Evolutionary conservation across 2,113 vertebrate genomes (phyloP).

Genomic region (Xiphophorus maculatus): DNA sequence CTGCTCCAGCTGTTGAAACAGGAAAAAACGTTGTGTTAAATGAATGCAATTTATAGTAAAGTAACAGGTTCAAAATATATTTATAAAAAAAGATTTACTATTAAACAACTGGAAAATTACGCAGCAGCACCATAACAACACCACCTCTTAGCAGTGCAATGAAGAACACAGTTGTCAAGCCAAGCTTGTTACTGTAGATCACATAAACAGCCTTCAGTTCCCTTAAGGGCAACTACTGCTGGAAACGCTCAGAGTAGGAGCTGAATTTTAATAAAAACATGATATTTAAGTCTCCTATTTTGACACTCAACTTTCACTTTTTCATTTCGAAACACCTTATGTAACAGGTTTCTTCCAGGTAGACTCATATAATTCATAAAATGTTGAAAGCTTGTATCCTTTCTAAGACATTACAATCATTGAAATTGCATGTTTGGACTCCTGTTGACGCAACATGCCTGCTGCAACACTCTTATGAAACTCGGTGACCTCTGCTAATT

Average conservation of each 20-base stretch:
- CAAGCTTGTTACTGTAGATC: not conserved
- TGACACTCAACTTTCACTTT: not conserved
- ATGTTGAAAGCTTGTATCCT: not conserved
- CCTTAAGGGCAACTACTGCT: not conserved
- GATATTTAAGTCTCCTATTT: not conserved
- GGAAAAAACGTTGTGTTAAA: not conserved
- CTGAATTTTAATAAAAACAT: not conserved
- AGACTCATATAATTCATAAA: too few relatives aligned
- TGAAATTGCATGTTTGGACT: not conserved
- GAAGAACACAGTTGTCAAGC: not conserved
- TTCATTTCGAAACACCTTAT: too few relatives aligned
- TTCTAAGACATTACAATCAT: conserved; percentile 2
- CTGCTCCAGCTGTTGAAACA: not conserved
- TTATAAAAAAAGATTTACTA: not conserved
- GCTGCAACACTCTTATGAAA: conserved; percentile 40
- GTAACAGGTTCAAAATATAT: not conserved
- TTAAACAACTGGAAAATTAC: not conserved
- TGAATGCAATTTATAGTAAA: not conserved
- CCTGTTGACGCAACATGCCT: not conserved
- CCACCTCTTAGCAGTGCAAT: not conserved
- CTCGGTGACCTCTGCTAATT: conserved; percentile 55
- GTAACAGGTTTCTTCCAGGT: too few relatives aligned
- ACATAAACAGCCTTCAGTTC: not conserved
- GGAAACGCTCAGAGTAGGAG: not conserved
- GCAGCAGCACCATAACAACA: not conserved